phyloP scores from a whole-genome alignment of 2,113 vertebrate species.

The Myxocyprinus asiaticus region DNA sequence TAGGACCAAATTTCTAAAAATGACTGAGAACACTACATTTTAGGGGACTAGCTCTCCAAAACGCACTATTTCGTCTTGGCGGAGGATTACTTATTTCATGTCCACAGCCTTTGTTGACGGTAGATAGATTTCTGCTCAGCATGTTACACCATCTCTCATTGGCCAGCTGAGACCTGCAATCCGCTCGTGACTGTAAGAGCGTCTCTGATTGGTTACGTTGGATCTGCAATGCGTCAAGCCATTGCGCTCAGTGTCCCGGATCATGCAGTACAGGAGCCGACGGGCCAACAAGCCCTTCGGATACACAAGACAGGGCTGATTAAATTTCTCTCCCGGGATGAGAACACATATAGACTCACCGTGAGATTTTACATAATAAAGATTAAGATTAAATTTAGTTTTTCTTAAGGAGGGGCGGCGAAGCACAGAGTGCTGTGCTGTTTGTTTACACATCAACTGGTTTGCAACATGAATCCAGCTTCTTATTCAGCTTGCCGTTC shows the following conservation, averaged over 20 bases:
- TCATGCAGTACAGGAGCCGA: constrained; percentile 23
- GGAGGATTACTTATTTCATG: constrained; percentile 75
- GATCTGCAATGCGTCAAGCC: constrained; percentile 97
- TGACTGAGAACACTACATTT: not conserved
- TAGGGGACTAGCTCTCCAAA: constrained; percentile 62
- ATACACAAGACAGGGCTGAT: constrained; percentile 16
- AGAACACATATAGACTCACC: not conserved
- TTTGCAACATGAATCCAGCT: not conserved
- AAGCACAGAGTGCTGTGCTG: not conserved
- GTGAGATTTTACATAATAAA: not conserved
- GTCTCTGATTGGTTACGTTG: constrained; percentile 76
- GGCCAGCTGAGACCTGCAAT: constrained; percentile 82
- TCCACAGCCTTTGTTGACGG: constrained; percentile 61
- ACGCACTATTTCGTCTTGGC: constrained; percentile 71
- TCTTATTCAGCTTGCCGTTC: not conserved
- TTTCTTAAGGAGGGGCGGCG: not conserved
- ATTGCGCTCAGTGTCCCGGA: constrained; percentile 58
- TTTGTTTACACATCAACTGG: not conserved
- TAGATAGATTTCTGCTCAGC: constrained; percentile 49
- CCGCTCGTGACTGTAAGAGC: constrained; percentile 71
- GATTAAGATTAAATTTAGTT: not conserved
- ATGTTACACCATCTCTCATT: constrained; percentile 75
- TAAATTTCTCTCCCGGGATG: constrained; percentile 20
- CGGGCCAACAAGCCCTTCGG: not conserved
- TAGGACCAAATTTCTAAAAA: not conserved